phyloP scores from a whole-genome alignment of 1,140 invertebrate species.

The Centruroides sculpturatus region DNA sequence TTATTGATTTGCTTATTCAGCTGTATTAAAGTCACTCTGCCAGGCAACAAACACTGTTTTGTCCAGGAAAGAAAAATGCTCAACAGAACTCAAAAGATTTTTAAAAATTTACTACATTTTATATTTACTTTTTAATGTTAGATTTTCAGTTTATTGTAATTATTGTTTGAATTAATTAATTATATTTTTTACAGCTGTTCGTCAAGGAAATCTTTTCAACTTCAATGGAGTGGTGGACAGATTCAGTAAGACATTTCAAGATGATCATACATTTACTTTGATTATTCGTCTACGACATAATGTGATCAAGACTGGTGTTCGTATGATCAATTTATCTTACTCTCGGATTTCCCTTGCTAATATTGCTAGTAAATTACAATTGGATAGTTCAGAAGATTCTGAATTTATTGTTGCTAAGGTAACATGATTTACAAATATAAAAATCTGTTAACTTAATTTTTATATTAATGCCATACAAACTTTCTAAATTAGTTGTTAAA shows the following conservation, averaged over 20 bases:
- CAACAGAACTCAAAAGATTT: no score
- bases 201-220: constrained; percentile 80
- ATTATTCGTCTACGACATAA: constrained; percentile 91
- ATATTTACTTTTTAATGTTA: no score
- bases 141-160: no score
- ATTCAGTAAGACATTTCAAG: constrained; percentile 64
- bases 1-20: no score
- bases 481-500: no score
- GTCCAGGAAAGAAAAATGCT: no score
- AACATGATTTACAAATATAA: neutral
- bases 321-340: constrained; percentile 92
- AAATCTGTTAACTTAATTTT: no score
- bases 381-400: constrained; percentile 92
- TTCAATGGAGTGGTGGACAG: constrained; percentile 91
- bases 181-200: constrained; percentile 49
- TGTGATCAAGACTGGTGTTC: constrained; percentile 97
- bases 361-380: constrained; percentile 80
- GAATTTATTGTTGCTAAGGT: constrained; percentile 97
- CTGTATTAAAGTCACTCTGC: no score
- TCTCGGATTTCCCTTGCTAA: constrained; percentile 89
- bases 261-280: constrained; percentile 86
- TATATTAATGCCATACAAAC: no score
- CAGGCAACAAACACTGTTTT: no score
- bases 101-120: no score
- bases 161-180: constrained; percentile 1